Conservation (phyloP, 2,888 invertebrate genomes). For the Drosophila buzzatii region DNA sequence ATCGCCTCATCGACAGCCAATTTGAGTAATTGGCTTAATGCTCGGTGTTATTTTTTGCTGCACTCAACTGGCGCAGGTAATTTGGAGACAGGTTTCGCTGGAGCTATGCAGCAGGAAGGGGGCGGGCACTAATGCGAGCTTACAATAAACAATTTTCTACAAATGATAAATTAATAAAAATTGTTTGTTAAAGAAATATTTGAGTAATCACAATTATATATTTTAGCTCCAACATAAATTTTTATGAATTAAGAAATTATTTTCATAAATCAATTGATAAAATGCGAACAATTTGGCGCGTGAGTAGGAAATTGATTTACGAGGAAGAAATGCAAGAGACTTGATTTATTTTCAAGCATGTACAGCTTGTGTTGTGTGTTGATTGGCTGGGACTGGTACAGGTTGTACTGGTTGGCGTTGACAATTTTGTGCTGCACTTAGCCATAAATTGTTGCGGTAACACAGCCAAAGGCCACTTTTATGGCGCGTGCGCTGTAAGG, state of each 20-base stretch:
- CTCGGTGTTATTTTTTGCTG: slow-evolving; percentile 20
- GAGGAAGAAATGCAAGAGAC: slow-evolving; percentile 1
- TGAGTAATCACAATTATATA: slow-evolving; percentile 19
- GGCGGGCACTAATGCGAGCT: not conserved
- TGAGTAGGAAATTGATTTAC: slow-evolving; percentile 49
- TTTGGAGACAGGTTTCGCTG: slow-evolving; percentile 9
- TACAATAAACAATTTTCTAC: not conserved
- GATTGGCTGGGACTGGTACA: slow-evolving; percentile 26
- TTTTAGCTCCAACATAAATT: slow-evolving; percentile 25
- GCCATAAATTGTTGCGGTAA: slow-evolving; percentile 61
- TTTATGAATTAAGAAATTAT: slow-evolving; percentile 43
- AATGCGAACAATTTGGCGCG: slow-evolving; percentile 23
- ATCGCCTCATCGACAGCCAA: slow-evolving; percentile 46
- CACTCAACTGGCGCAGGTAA: slow-evolving; percentile 10
- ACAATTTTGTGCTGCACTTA: slow-evolving; percentile 54
- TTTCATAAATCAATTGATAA: slow-evolving; percentile 38
- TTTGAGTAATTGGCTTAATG: slow-evolving; percentile 55
- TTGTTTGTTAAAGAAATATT: slow-evolving; percentile 13
- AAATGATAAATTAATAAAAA: slow-evolving; percentile 6
- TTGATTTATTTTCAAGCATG: slow-evolving; percentile 1
- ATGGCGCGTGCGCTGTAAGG: slow-evolving; percentile 71
- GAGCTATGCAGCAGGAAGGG: not conserved
- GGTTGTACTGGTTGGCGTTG: slow-evolving; percentile 66
- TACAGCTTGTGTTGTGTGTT: not conserved
- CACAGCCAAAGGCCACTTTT: slow-evolving; percentile 42